Evolutionary conservation across 1,140 invertebrate genomes (phyloP).

Genomic region (Papilio helenus): DNA sequence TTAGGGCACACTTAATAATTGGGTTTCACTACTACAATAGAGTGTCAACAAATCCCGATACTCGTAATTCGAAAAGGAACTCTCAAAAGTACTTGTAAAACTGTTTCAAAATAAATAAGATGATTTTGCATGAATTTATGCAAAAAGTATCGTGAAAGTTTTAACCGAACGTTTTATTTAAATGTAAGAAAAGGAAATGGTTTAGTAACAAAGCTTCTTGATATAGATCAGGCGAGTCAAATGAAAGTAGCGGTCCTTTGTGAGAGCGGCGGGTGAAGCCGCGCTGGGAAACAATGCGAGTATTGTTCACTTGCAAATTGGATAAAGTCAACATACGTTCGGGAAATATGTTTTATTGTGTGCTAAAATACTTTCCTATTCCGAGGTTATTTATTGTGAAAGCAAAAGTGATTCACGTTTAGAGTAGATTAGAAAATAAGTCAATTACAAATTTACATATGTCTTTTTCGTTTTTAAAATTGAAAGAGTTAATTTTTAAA

Average conservation of each 20-base stretch:
- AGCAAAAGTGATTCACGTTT: background rate
- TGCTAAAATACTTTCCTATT: constrained; percentile 41
- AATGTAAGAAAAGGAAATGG: constrained; percentile 30
- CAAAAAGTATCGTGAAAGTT: background rate
- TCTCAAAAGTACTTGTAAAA: background rate
- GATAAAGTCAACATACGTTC: constrained; percentile 56
- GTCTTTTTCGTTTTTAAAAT: too few relatives aligned
- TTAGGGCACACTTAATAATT: background rate
- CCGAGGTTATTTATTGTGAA: background rate
- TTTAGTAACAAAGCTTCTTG: constrained; percentile 59
- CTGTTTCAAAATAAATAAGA: background rate
- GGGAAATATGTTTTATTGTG: constrained; percentile 54
- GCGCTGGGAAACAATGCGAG: constrained; percentile 70
- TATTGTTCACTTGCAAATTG: constrained; percentile 73
- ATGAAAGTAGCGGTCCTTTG: constrained; percentile 70
- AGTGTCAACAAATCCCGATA: too few relatives aligned
- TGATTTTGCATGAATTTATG: background rate
- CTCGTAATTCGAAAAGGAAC: too few relatives aligned
- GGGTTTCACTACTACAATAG: too few relatives aligned
- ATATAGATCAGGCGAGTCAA: constrained; percentile 67
- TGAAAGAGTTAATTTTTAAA: too few relatives aligned
- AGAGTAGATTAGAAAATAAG: background rate
- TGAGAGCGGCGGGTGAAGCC: constrained; percentile 70
- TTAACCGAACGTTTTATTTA: constrained; percentile 13
- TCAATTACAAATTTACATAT: too few relatives aligned